These are phyloP conservation scores for Fundulus diaphanus DNA, from an alignment of 2,797 vertebrate species.

Conservation along the genomic window DNA sequence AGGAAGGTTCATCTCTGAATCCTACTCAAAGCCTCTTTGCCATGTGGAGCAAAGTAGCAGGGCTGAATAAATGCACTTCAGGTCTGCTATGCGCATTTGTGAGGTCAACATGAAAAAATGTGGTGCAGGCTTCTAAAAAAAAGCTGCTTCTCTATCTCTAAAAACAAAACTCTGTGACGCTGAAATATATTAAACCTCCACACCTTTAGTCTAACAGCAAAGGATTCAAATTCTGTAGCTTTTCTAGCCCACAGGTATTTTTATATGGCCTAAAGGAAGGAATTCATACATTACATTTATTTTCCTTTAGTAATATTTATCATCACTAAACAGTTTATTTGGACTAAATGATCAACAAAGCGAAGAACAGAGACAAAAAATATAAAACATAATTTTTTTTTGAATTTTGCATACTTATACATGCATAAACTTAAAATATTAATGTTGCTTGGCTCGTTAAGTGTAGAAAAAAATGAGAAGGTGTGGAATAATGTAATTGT, in stretches of 20 bases:
- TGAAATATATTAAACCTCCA: constrained; percentile 69
- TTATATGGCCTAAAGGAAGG: neutral
- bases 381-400: neutral
- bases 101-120: constrained; percentile 53
- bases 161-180: constrained; percentile 73
- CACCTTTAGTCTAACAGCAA: constrained; percentile 40
- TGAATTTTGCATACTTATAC: neutral
- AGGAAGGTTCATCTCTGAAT: constrained; percentile 41
- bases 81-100: constrained; percentile 38
- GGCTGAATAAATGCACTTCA: constrained; percentile 48
- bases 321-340: neutral
- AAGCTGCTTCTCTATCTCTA: constrained; percentile 44
- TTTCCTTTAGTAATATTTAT: neutral
- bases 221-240: constrained; percentile 19
- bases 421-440: neutral
- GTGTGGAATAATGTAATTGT: neutral
- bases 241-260: constrained; percentile 13
- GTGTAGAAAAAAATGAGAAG: neutral
- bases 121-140: constrained; percentile 50
- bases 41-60: constrained; percentile 39
- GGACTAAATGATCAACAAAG: too few species aligned
- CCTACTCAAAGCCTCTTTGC: constrained; percentile 47
- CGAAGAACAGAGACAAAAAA: too few species aligned
- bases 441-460: neutral
- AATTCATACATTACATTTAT: neutral